A percentile compares a stretch with the other conserved stretches of the same genome.
These are phyloP conservation scores for Leguminivora glycinivorella DNA, from an alignment of 1,140 invertebrate species.

Conservation along the genomic window DNA sequence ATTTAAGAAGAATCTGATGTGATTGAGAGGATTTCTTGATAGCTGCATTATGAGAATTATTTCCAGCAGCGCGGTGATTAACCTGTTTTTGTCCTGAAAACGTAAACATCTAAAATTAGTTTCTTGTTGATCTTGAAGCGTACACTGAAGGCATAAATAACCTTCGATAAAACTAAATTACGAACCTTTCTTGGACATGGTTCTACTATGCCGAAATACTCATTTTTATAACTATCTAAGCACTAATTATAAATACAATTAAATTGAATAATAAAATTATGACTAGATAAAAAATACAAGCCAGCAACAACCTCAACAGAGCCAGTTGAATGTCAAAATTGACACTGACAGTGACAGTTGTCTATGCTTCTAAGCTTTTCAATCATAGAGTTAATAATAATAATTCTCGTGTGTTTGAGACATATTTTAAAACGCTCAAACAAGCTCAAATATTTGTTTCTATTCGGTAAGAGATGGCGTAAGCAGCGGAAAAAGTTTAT, in stretches of 20 bases:
- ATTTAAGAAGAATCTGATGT: constrained; percentile 37
- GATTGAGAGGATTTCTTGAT: constrained; percentile 37
- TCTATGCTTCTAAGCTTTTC: background rate
- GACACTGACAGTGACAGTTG: background rate
- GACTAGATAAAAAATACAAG: constrained; percentile 2
- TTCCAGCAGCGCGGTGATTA: background rate
- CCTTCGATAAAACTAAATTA: background rate
- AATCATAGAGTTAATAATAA: background rate
- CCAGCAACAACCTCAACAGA: background rate
- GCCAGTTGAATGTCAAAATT: background rate
- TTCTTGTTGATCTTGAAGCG: constrained; percentile 17
- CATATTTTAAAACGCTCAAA: background rate
- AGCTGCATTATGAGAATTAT: constrained; percentile 29
- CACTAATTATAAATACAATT: background rate
- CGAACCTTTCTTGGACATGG: constrained; percentile 11
- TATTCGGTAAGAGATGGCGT: background rate
- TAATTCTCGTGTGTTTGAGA: background rate
- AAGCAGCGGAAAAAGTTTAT: background rate
- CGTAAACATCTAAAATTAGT: constrained; percentile 27
- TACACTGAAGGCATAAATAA: background rate
- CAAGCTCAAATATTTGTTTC: background rate
- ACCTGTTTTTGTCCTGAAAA: constrained; percentile 17
- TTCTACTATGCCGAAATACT: background rate
- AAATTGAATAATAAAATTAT: background rate
- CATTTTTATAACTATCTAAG: background rate